Base-by-base conservation (phyloP, 2,797 vertebrate species). In the Gymnodraco acuticeps region DNA sequence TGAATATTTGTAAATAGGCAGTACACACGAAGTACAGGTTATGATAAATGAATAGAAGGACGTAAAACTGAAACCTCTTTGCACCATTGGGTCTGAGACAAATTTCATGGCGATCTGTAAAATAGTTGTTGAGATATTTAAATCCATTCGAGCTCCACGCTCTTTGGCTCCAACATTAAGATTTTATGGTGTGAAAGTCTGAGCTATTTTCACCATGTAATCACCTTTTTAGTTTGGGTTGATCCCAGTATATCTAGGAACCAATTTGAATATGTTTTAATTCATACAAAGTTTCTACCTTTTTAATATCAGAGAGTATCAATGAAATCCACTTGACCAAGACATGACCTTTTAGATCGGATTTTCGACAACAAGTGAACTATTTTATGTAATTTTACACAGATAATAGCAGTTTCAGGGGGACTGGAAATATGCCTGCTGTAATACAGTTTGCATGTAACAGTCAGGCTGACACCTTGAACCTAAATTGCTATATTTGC, bases 281-380 rank as follows among this genome's bases (percentile, higher is more conserved):
- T 23, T 61, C 48, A 10, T 38, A 38, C 1, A 9, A 65, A 33
- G 5, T 67, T 74, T 60, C 16, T 33, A 43, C 17, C 23, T 17
- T 9, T 48, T 41, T 27, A 1, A 43, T 17, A 52, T 52, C 33
- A 52, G 10, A 58, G 10, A 2, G 4, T 20, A 60, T 5, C 16
- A 17, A 31, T 54, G 53, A 12, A 3, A 58, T 53, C 5, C 5
- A 31, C 13, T 48, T 59, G 27, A 48, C 11, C 38, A 33, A 46
- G 61, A 41, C 12, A 3, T 50, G 2, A 1, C 6, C 54, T 50
- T 64, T 62, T 14, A 51, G 65, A 62, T 71, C 42, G 3, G 11
- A 48, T 53, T 54, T 69, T 75, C 53, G 15, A 16, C 5, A n/a
- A 55, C 47, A 45, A 23, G 3, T 52, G 45, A 64, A 27, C 20